Evolutionary conservation across 2,888 invertebrate species (phyloP), one percentile per base, ranked within the genome.

Genomic region (Himalopsyche japonica): DNA sequence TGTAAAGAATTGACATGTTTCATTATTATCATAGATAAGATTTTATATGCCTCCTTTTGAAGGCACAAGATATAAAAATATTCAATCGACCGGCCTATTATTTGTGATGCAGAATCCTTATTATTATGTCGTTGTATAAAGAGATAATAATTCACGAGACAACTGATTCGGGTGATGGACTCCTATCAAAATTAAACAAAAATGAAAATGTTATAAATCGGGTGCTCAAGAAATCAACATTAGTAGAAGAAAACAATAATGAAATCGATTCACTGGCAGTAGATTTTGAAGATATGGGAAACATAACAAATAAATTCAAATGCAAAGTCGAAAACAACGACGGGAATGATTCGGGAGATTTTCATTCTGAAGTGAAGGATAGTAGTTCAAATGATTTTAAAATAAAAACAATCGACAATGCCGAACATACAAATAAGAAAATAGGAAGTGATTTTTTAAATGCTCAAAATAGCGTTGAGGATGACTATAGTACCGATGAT

Each of bases 261-360:
- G 91, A 92, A 86, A 88, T 92, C 82, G 90, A 92, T 90, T 91
- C 90, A 80, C 88, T 92, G 8, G 90, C 92, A 5, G 91, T 91
- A 86, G 90, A 91, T n/a, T 87, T 92, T 1, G 89, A 91, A 6
- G 90, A 90, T 86, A 92, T 92, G 92, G 92, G 92, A 30, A 92
- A 92, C 86, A 91, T 92, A 78, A 90, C 92, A 0, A 92, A 92
- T 87, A 91, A 91, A 37, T 92, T 92, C 88, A 85, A 79, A 57
- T 32, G 27, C 12, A 49, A 32, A 18, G 89, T 92, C 0, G 91
- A 92, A 85, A 90, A 89, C 1, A 92, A 91, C 87, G 89, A 91
- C 0, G 91, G 91, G 57, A 88, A 88, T 85, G 91, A 91, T 18
- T 89, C 90, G 0, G 90, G 90, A 6, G 88, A 89, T 18, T 83